These are phyloP conservation scores for Apostichopus leukothele DNA, from an alignment of 53 echinoderm and acorn worm species.

Conservation along the genomic window DNA sequence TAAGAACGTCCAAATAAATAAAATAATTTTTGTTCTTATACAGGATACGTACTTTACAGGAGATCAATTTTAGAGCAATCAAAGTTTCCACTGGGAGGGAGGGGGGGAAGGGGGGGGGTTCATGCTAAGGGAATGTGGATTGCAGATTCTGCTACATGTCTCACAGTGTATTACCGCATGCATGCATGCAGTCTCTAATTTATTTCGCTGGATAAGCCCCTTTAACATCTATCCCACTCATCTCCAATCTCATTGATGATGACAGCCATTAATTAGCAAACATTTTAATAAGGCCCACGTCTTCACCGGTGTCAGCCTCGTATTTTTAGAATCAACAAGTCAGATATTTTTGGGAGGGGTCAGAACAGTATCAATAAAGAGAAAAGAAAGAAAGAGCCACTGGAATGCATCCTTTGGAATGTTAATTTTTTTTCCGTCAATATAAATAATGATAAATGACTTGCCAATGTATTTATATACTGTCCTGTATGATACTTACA, in stretches of 20 bases:
- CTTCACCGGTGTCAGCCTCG: background rate
- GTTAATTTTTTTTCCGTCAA: background rate
- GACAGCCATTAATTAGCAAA: slow-evolving; percentile 22
- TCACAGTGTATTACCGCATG: too few relatives aligned
- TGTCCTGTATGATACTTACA: too few relatives aligned
- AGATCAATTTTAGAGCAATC: too few relatives aligned
- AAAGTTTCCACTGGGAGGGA: too few relatives aligned
- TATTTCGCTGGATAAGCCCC: background rate
- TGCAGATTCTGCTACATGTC: too few relatives aligned
- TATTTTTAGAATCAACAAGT: slow-evolving; percentile 44
- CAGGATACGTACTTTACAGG: too few relatives aligned
- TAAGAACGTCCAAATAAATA: too few relatives aligned
- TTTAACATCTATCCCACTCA: background rate
- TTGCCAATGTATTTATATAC: background rate
- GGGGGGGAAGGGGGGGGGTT: too few relatives aligned
- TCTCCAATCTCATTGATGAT: background rate
- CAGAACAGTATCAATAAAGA: background rate
- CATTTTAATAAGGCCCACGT: slow-evolving; percentile 8
- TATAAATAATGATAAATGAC: background rate
- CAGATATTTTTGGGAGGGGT: slow-evolving; percentile 12
- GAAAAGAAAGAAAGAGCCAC: background rate
- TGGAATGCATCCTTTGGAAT: background rate
- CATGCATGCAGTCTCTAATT: too few relatives aligned
- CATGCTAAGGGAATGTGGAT: too few relatives aligned
- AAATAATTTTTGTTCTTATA: too few relatives aligned